Percentiles rank a stretch among this genome's conserved stretches.
These are phyloP conservation scores for Epirrhoe alternata DNA, from an alignment of 2,888 invertebrate species.

Conservation along the genomic window DNA sequence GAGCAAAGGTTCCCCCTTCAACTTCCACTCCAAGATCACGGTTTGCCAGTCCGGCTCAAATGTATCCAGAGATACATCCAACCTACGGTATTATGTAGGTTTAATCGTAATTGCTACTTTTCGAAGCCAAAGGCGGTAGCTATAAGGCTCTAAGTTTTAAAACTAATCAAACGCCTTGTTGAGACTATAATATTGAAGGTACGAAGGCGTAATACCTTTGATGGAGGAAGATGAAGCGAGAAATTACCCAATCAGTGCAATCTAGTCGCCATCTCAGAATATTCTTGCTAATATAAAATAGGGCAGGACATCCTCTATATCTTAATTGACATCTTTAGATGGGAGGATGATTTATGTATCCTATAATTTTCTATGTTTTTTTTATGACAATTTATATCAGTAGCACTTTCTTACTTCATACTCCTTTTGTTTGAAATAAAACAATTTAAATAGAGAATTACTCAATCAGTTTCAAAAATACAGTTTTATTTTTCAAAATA, in stretches of 20 bases:
- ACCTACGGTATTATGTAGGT: too few relatives aligned
- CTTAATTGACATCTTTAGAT: constrained; percentile 47
- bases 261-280: constrained; percentile 39
- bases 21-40: too few relatives aligned
- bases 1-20: too few relatives aligned
- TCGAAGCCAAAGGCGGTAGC: too few relatives aligned
- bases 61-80: too few relatives aligned
- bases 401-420: not conserved
- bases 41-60: too few relatives aligned
- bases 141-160: not conserved
- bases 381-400: not conserved
- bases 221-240: constrained; percentile 38
- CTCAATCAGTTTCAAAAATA: not conserved
- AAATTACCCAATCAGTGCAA: constrained; percentile 42
- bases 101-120: too few relatives aligned
- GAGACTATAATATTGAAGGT: constrained; percentile 34
- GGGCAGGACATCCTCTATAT: constrained; percentile 44
- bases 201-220: constrained; percentile 40
- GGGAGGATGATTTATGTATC: constrained; percentile 42
- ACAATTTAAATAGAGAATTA: not conserved
- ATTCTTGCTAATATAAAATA: constrained; percentile 41
- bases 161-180: not conserved
- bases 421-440: not conserved
- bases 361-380: constrained; percentile 32
- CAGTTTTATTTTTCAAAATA: not conserved